Conservation (phyloP, 2,888 invertebrate genomes). For the Melinopterus prodromus region DNA sequence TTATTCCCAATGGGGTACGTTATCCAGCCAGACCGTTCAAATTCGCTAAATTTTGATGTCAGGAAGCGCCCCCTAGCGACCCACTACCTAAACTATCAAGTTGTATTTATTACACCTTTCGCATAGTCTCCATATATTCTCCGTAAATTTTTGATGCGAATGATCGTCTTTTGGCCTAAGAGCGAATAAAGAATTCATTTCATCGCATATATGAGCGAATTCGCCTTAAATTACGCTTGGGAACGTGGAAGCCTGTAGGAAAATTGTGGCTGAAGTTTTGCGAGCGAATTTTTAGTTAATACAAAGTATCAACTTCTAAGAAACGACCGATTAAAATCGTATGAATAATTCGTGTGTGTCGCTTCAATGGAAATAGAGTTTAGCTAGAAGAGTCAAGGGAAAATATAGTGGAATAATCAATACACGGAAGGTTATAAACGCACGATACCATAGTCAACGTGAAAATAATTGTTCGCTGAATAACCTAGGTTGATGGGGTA, state of each 20-base stretch:
- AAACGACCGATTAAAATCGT: no score
- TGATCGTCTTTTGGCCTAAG: background rate
- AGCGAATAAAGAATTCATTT: background rate
- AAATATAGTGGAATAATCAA: background rate
- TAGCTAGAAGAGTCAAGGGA: background rate
- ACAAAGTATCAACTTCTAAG: no score
- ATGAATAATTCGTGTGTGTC: background rate
- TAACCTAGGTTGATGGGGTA: no score
- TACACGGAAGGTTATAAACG: background rate
- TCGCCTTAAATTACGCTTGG: background rate
- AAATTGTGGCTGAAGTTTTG: background rate
- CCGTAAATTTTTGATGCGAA: background rate
- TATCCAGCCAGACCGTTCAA: background rate
- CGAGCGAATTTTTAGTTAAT: no score
- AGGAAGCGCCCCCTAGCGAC: background rate
- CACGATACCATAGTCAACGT: background rate
- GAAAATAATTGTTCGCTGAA: background rate
- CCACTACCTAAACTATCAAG: background rate
- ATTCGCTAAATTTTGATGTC: background rate
- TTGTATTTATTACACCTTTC: background rate
- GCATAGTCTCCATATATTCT: background rate
- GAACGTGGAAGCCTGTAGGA: background rate
- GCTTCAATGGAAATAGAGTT: background rate
- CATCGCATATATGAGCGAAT: background rate
- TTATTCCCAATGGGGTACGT: background rate